phyloP scores from a whole-genome alignment of 2,113 vertebrate genomes.

The Circaetus cinerascens region DNA sequence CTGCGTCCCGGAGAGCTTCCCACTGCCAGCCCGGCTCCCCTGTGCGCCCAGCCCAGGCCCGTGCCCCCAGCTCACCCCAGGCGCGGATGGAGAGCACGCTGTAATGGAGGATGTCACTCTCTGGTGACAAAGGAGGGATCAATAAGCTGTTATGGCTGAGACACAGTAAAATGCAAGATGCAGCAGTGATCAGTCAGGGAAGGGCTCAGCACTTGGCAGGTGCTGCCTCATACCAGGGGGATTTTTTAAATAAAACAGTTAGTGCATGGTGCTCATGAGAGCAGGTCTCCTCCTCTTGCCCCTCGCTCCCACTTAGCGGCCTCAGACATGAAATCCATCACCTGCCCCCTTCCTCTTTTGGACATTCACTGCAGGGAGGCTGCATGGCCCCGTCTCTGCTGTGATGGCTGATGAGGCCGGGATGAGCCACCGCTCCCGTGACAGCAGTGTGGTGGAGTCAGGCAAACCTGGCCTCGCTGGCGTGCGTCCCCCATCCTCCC shows the following conservation, averaged over 20 bases:
- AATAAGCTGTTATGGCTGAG: not conserved
- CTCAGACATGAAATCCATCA: not conserved
- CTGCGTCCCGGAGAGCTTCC: fast-evolving
- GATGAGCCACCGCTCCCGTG: fast-evolving
- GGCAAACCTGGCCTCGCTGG: fast-evolving
- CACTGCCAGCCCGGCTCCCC: not conserved
- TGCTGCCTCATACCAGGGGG: not conserved
- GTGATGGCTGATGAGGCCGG: fast-evolving
- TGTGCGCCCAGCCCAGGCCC: not conserved
- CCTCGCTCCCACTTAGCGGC: not conserved
- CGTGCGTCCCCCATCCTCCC: fast-evolving
- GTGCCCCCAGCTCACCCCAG: not conserved
- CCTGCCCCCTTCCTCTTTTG: not conserved
- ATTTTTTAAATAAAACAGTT: not conserved
- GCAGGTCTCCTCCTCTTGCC: not conserved
- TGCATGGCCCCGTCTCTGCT: fast-evolving
- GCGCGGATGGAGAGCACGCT: fast-evolving
- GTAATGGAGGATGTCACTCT: fast-evolving
- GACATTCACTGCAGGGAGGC: not conserved
- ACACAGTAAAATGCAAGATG: not conserved
- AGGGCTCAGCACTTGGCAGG: not conserved
- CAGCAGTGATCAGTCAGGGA: not conserved
- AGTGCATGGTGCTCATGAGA: not conserved
- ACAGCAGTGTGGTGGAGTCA: not conserved
- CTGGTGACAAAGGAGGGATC: not conserved